These are phyloP conservation scores for Pedicia rivosa DNA, from an alignment of 2,888 invertebrate species.

Conservation along the genomic window DNA sequence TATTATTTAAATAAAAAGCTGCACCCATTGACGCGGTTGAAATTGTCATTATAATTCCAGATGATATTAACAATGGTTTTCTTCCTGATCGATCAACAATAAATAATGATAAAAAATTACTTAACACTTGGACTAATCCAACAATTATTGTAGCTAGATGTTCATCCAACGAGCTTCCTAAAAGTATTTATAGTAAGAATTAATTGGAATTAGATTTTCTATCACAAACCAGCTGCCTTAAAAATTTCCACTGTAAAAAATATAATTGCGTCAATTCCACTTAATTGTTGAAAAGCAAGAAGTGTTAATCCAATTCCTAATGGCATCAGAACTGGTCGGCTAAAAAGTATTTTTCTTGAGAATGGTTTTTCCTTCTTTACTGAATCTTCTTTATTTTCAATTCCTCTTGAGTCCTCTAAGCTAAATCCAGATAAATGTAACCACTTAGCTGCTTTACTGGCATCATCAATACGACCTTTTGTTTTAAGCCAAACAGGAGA, in stretches of 20 bases:
- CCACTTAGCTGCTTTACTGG: conserved; percentile 34
- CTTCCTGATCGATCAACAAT: conserved; percentile 44
- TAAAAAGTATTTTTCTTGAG: conserved; percentile 33
- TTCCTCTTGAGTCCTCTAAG: conserved; percentile 24
- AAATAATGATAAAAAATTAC: conserved; percentile 35
- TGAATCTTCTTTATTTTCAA: neutral
- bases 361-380: conserved; percentile 19
- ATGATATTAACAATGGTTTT: conserved; percentile 39
- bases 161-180: conserved; percentile 35
- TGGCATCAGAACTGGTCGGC: conserved; percentile 33
- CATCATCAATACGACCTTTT: conserved; percentile 32
- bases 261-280: conserved; percentile 40
- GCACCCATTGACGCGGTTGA: conserved; percentile 38
- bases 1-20: conserved; percentile 35
- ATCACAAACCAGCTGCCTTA: conserved; percentile 31
- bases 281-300: conserved; percentile 40
- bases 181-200: too few species aligned
- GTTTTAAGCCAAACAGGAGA: conserved; percentile 42
- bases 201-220: conserved; percentile 4
- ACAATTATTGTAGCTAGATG: conserved; percentile 39
- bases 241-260: conserved; percentile 43
- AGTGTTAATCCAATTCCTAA: conserved; percentile 34
- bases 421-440: conserved; percentile 26
- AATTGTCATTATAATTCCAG: conserved; percentile 36
- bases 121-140: conserved; percentile 38